A percentile compares a stretch with the other conserved stretches of the same genome.
phyloP scores from a whole-genome alignment of 2,888 invertebrate species.

The Syrista parreyssii region DNA sequence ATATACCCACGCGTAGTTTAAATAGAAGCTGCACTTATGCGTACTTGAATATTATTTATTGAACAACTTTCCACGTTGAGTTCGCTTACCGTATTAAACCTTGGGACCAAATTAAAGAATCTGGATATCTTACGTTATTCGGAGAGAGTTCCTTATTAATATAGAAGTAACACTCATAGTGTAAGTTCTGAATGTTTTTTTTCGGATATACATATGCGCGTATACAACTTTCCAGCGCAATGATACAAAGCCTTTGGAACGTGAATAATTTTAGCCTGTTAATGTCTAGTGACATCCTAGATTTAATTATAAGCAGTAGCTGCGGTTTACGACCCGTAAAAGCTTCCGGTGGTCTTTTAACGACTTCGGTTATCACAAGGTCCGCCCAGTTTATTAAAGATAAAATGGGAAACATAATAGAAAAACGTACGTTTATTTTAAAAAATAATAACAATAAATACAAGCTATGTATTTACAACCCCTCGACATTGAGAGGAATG shows the following conservation, averaged over 20 bases:
- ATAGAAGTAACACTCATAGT: not conserved
- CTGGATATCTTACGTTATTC: not conserved
- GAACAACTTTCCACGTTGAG: not conserved
- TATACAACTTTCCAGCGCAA: not conserved
- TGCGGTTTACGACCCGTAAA: not conserved
- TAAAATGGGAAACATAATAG: not conserved
- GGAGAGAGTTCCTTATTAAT: not conserved
- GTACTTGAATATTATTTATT: not conserved
- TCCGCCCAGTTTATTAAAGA: not conserved
- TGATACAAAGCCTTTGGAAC: not conserved
- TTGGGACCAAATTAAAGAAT: not conserved
- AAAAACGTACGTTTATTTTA: not conserved
- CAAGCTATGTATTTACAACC: constrained; percentile 42
- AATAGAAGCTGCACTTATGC: not conserved
- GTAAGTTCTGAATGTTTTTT: not conserved
- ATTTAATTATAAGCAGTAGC: not conserved
- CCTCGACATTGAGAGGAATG: constrained; percentile 17
- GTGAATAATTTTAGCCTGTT: not conserved
- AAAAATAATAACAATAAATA: constrained; percentile 47
- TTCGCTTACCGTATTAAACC: not conserved
- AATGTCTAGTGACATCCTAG: not conserved
- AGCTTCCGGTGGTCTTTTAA: not conserved
- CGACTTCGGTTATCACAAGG: not conserved
- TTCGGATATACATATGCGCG: not conserved
- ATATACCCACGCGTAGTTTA: not conserved